Base-by-base conservation (phyloP, 2,888 invertebrate genomes). In the Camptogramma bilineatum region DNA sequence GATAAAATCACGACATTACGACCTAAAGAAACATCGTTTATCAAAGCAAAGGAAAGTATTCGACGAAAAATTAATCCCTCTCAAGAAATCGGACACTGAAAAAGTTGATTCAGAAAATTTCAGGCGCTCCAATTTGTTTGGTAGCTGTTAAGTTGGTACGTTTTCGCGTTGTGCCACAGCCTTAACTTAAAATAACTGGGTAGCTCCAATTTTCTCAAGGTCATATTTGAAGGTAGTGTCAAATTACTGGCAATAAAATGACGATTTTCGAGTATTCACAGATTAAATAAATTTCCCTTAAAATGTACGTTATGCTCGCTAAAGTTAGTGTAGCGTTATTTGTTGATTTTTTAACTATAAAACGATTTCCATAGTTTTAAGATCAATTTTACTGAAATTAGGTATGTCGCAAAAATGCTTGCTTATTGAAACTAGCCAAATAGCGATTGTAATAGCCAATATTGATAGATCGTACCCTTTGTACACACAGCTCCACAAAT, bases 101-200 rank as follows among this genome's bases (percentile, higher is more conserved):
- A 84, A 84, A 84, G 80, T 78, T 77, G 76, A 76, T 75, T 77
- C 78, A 77, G 79, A 79, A 82, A 82, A 82, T 83, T 81, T 77
- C 70, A 79, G 83, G 79, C 83, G 74, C 74, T 71, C 72, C 81
- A 79, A 84, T 84, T 84, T 84, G 83, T 84, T 73, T 69, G 80
- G 76, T 73, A 64, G 68, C 75, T 72, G 76, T 74, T 78, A 77
- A 76, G 74, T 77, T 74, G 72, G 74, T 74, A 73, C 78, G 69
- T 73, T 66, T 31, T 50, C 62, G 47, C 60, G 53, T 66, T 48
- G 50, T 50, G 34, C 3, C 46, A 39, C 17, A 66, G 66, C 39
- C 7, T n/a, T 56, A 18, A 19, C 9, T 16, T 13, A 9, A 28
- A 39, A 42, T 10, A 58, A 1, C 54, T 58, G 24, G 28, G 13